Conservation (phyloP, 2,888 invertebrate species). For the Ctena decussata region DNA sequence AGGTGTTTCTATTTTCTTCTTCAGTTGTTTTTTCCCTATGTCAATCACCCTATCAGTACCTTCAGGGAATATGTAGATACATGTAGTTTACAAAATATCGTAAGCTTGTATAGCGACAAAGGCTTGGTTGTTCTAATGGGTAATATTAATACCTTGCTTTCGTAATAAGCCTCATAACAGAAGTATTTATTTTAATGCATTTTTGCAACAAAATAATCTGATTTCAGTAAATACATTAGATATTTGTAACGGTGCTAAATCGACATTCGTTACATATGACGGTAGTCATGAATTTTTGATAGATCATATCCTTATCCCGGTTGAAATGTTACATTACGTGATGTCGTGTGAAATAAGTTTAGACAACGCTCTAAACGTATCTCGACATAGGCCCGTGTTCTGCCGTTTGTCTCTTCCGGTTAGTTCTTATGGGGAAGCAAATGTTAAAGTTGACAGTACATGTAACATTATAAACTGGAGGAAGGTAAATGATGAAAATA, state of each 20-base stretch:
- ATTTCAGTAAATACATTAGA: neutral
- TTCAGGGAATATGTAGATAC: no score
- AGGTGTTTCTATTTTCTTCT: no score
- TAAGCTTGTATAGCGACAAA: no score
- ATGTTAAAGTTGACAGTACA: neutral
- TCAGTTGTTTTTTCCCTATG: no score
- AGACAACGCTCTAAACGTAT: conserved; percentile 8
- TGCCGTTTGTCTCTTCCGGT: neutral
- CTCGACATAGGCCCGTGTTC: conserved; percentile 3
- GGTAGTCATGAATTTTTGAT: neutral
- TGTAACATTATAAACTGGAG: neutral
- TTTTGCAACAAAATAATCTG: neutral
- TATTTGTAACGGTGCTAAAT: neutral
- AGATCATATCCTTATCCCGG: conserved; percentile 7
- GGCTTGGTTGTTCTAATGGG: no score
- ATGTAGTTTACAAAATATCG: no score
- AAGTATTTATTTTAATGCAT: neutral
- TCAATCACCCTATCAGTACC: no score
- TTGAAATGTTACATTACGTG: conserved; percentile 4
- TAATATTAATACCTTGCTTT: neutral
- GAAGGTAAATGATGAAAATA: neutral
- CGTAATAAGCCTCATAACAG: neutral
- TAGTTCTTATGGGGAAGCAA: neutral
- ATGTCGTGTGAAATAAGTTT: neutral
- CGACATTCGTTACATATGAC: neutral